phyloP scores from a whole-genome alignment of 2,888 invertebrate species.

The Erebia palarica region DNA sequence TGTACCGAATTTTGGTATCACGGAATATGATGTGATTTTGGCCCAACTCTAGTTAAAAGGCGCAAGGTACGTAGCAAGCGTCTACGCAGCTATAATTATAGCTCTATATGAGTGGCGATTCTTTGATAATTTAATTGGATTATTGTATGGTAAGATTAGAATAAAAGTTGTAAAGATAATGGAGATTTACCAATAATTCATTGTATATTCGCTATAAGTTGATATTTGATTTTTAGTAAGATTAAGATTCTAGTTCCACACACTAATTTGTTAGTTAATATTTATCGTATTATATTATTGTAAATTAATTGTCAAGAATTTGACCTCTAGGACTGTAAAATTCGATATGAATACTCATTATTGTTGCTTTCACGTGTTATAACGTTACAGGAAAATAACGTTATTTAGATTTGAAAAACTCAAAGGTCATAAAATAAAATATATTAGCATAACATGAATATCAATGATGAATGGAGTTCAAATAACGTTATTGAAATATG shows the following conservation, averaged over 20 bases:
- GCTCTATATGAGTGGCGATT: neutral
- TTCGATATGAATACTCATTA: conserved; percentile 4
- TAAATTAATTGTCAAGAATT: conserved; percentile 7
- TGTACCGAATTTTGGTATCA: no score
- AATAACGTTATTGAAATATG: neutral
- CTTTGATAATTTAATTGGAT: neutral
- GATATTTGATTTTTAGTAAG: conserved; percentile 7
- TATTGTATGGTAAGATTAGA: neutral
- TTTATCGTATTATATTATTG: conserved; percentile 2
- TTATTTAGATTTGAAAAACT: conserved; percentile 6
- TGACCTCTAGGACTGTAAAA: conserved; percentile 8
- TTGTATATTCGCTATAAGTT: conserved; percentile 24
- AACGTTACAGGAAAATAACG: conserved; percentile 3
- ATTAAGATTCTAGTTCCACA: conserved; percentile 22
- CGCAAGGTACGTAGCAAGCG: neutral
- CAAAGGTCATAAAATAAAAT: neutral
- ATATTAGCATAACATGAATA: neutral
- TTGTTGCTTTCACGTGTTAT: conserved; percentile 1
- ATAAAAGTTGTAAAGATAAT: neutral
- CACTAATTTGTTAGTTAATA: conserved; percentile 4
- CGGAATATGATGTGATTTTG: no score
- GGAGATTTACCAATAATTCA: conserved; percentile 1
- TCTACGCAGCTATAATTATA: neutral
- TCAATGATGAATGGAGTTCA: neutral
- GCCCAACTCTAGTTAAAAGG: neutral